Percentiles rank a stretch among this genome's conserved stretches.
Evolutionary conservation across 2,113 vertebrate genomes (phyloP).

Genomic region (Etheostoma cragini): DNA sequence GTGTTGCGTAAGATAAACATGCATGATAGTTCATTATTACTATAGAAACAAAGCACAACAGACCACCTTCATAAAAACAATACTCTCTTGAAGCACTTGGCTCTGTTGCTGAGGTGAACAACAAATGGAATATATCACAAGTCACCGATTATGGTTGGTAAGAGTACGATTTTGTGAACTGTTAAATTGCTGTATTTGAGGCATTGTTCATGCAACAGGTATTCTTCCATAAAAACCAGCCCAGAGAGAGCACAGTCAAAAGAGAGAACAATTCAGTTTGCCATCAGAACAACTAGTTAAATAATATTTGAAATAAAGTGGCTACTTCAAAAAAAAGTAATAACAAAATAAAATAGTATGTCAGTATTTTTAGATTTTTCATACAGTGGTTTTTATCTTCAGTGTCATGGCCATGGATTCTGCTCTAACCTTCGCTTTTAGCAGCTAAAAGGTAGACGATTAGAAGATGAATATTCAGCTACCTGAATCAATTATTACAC

Average conservation of each 20-base stretch:
- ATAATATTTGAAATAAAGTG: background rate
- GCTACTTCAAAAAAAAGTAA: background rate
- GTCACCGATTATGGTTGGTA: constrained; percentile 10
- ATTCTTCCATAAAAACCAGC: background rate
- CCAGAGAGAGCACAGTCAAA: background rate
- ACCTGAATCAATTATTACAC: background rate
- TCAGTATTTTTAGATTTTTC: background rate
- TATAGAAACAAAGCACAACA: background rate
- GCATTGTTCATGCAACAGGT: constrained; percentile 32
- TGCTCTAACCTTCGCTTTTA: constrained; percentile 6
- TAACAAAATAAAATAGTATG: no score
- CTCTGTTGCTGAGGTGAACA: background rate
- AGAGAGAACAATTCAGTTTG: background rate
- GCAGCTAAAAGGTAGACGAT: background rate
- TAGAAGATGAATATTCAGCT: background rate
- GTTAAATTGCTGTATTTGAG: constrained; percentile 1
- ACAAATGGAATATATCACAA: background rate
- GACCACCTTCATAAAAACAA: background rate
- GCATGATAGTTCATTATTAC: background rate
- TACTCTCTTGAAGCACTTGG: background rate
- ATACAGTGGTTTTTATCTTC: background rate
- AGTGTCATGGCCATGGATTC: background rate
- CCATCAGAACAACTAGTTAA: background rate
- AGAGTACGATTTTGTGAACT: background rate
- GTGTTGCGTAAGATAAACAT: background rate